Percentiles rank a stretch among this genome's conserved stretches.
Conservation (phyloP, 2,888 invertebrate genomes). For the Eledona agricola region DNA sequence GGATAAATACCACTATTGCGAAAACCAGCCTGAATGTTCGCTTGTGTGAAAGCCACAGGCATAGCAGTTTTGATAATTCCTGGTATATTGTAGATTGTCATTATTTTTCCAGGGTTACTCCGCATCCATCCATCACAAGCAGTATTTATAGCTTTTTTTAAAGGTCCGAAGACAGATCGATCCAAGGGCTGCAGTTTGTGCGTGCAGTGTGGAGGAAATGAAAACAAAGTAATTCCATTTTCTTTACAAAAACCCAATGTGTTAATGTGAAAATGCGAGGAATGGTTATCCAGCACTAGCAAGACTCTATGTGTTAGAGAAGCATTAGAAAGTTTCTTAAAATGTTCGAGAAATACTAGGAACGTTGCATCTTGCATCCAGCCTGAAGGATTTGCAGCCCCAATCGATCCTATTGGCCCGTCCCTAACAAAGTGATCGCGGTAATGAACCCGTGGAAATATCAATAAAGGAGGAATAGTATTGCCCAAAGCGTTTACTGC, state of each 20-base stretch:
- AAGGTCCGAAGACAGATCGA: slow-evolving; percentile 38
- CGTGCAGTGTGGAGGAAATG: slow-evolving; percentile 36
- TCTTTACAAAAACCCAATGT: slow-evolving; percentile 17
- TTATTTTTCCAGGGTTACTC: slow-evolving; percentile 38
- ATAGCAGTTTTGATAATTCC: slow-evolving; percentile 4
- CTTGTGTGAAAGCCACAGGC: slow-evolving; percentile 18
- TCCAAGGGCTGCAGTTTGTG: slow-evolving; percentile 43
- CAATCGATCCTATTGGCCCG: not conserved
- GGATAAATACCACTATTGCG: slow-evolving; percentile 23
- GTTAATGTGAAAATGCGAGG: slow-evolving; percentile 30
- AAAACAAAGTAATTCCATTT: slow-evolving; percentile 24
- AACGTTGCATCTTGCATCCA: not conserved
- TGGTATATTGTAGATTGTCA: slow-evolving; percentile 41
- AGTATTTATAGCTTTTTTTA: slow-evolving; percentile 39
- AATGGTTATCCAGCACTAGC: slow-evolving; percentile 23
- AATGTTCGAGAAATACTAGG: not conserved
- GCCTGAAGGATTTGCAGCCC: slow-evolving; percentile 1
- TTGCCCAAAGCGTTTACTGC: slow-evolving; percentile 48
- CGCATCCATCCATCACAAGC: slow-evolving; percentile 37
- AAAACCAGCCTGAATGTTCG: slow-evolving; percentile 27
- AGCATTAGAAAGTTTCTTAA: not conserved
- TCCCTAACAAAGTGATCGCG: slow-evolving; percentile 30
- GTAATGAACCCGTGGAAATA: slow-evolving; percentile 48
- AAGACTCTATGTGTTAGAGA: no score
- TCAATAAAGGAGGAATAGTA: slow-evolving; percentile 49